Evolutionary conservation across 2,113 vertebrate genomes (phyloP).

Genomic region (Noturus placidus): DNA sequence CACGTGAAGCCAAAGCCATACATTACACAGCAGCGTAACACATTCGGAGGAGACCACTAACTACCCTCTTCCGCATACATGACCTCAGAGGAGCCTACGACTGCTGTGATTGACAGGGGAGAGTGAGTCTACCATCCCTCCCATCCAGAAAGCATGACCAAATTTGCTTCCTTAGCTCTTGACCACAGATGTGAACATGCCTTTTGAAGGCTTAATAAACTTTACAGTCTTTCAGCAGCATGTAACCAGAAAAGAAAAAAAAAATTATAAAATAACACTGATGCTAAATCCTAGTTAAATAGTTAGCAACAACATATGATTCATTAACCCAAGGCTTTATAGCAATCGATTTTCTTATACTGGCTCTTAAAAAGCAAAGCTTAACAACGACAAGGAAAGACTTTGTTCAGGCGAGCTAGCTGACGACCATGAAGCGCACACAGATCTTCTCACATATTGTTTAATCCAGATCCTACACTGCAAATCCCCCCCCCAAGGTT

Average conservation of each 20-base stretch:
- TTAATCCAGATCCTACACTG: neutral
- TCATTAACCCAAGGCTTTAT: neutral
- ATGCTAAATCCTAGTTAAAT: neutral
- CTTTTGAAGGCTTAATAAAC: slow-evolving; percentile 1
- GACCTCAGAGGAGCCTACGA: neutral
- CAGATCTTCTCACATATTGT: neutral
- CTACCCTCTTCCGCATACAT: neutral
- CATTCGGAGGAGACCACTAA: too few species aligned
- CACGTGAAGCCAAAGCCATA: too few species aligned
- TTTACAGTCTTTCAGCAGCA: neutral
- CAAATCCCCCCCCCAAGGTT: neutral
- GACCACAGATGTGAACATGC: neutral
- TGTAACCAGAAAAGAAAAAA: neutral
- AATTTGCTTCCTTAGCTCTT: neutral
- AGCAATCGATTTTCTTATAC: neutral
- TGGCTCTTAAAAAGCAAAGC: neutral
- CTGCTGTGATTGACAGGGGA: neutral
- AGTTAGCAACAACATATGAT: neutral
- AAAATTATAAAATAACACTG: neutral
- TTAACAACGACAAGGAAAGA: neutral
- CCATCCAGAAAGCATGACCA: neutral
- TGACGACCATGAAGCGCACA: too few species aligned
- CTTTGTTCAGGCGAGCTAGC: too few species aligned
- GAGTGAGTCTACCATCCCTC: neutral
- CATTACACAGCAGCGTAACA: neutral